These are phyloP conservation scores for Amphiprion ocellaris DNA, from an alignment of 2,113 vertebrate genomes.

Conservation along the genomic window DNA sequence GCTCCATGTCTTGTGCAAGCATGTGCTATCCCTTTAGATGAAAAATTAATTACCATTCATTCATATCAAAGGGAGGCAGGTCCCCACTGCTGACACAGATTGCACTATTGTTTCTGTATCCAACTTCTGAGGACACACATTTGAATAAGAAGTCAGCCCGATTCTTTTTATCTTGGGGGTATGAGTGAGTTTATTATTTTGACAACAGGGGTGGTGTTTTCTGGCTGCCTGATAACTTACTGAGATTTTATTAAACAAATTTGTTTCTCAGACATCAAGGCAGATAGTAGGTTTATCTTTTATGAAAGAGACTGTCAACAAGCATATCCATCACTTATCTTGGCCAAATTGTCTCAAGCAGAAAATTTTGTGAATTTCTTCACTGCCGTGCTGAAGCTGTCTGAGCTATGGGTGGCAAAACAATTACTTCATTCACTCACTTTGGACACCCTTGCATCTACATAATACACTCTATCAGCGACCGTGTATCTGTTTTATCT, in stretches of 20 bases:
- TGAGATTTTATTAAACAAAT: conserved; percentile 45
- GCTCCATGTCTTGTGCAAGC: conserved; percentile 63
- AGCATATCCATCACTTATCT: conserved; percentile 51
- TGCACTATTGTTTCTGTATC: conserved; percentile 56
- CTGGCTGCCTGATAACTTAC: conserved; percentile 47
- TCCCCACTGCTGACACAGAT: conserved; percentile 61
- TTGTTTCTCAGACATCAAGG: conserved; percentile 49
- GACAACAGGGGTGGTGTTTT: conserved; percentile 44
- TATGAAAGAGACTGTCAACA: conserved; percentile 56
- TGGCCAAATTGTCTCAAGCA: conserved; percentile 28
- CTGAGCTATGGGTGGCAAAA: conserved; percentile 21
- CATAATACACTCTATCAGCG: conserved; percentile 1
- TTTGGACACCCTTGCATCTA: conserved; percentile 13
- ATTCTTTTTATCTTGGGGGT: conserved; percentile 54
- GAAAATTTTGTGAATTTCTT: conserved; percentile 25
- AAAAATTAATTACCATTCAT: conserved; percentile 77
- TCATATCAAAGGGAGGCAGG: conserved; percentile 74
- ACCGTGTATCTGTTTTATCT: neutral
- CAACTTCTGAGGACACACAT: conserved; percentile 56
- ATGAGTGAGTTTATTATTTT: conserved; percentile 66
- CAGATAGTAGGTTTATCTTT: conserved; percentile 58
- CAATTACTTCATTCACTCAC: conserved; percentile 17
- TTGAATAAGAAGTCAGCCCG: conserved; percentile 54
- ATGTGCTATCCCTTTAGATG: conserved; percentile 70
- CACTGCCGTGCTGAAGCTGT: conserved; percentile 7